Evolutionary conservation across 2,888 invertebrate genomes (phyloP).

Genomic region (Xylota sylvarum): DNA sequence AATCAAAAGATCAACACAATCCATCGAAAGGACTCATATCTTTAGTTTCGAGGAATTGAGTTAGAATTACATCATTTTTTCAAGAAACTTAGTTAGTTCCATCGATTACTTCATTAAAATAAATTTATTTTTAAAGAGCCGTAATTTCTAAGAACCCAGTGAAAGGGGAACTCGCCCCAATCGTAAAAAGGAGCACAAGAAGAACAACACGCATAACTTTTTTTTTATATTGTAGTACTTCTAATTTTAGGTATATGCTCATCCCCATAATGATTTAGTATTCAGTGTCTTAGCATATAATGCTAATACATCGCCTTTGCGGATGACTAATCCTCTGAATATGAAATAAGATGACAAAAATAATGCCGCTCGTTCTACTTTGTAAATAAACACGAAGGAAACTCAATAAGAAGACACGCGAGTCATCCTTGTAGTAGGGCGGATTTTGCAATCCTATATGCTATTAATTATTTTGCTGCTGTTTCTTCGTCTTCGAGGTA

Average conservation of each 20-base stretch:
- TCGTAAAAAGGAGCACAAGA: conserved; percentile 35
- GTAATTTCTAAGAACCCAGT: conserved; percentile 4
- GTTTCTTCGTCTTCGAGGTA: conserved; percentile 45
- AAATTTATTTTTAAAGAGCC: not conserved
- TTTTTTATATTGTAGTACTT: conserved; percentile 36
- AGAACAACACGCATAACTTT: conserved; percentile 4
- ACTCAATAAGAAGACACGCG: conserved; percentile 54
- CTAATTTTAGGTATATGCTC: conserved; percentile 61
- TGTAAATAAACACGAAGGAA: conserved; percentile 55
- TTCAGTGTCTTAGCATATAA: conserved; percentile 50
- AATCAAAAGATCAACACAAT: too few species aligned
- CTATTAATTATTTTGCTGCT: conserved; percentile 58
- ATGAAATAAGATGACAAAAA: conserved; percentile 72
- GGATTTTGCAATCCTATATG: conserved; percentile 74
- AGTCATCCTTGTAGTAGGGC: conserved; percentile 69
- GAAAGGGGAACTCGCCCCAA: conserved; percentile 23
- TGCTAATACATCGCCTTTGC: conserved; percentile 47
- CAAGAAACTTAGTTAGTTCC: too few species aligned
- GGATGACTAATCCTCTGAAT: conserved; percentile 71
- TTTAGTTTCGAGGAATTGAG: too few species aligned
- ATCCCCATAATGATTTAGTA: conserved; percentile 38
- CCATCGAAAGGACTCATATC: too few species aligned
- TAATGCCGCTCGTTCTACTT: conserved; percentile 58
- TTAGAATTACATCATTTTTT: too few species aligned
- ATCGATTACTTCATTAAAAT: not conserved